These are phyloP conservation scores for Vulpes ferrilata DNA, from an alignment of 2,113 vertebrate genomes.

Conservation along the genomic window DNA sequence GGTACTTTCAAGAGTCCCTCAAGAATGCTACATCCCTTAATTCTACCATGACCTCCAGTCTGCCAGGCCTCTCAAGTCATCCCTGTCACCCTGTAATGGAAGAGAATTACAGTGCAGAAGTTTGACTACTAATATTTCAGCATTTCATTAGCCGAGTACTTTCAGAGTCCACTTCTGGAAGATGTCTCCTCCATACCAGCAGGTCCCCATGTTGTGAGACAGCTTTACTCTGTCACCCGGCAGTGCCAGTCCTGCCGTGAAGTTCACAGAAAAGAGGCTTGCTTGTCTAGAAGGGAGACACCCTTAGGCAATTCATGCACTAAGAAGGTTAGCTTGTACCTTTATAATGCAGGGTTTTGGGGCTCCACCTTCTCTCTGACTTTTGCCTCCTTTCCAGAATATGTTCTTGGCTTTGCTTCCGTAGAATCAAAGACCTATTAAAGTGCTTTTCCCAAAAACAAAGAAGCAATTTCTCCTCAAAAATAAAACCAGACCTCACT, in stretches of 20 bases:
- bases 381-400: neutral
- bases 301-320: no score
- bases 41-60: neutral
- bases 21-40: neutral
- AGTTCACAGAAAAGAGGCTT: neutral
- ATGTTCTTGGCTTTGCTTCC: neutral
- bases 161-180: neutral
- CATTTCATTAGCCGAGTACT: neutral
- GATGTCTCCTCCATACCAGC: neutral
- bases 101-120: neutral
- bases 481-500: slow-evolving; percentile 12
- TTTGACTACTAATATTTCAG: neutral
- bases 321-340: neutral
- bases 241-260: neutral
- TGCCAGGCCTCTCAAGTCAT: neutral
- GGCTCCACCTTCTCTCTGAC: neutral
- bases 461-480: neutral
- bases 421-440: neutral
- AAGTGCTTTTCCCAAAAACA: neutral
- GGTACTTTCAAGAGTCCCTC: neutral
- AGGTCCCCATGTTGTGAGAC: neutral
- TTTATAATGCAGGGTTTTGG: neutral
- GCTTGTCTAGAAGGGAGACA: neutral
- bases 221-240: neutral
- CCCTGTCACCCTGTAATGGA: neutral